Evolutionary conservation across 2,888 invertebrate species (phyloP), one percentile per base, ranked within the genome.

Genomic region (Malacosoma neustria): DNA sequence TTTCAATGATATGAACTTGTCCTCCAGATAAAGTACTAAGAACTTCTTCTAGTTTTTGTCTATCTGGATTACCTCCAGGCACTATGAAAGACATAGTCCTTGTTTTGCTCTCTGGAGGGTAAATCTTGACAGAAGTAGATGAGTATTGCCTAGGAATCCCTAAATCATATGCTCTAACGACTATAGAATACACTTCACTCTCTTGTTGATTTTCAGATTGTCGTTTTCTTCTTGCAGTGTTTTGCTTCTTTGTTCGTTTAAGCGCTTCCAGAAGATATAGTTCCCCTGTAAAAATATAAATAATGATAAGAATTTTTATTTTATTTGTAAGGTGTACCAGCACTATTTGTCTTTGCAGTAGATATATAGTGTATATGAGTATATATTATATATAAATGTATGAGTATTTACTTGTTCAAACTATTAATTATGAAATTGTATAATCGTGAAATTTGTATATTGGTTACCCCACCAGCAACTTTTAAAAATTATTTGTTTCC

Each of bases 1-100:
- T 90, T 39, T 92, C 91, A 54, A 92, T 88, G 38, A 95, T 92
- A 34, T 88, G 89, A 1, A 95, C 93, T 64, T 89, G 90, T 2
- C 93, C 93, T 1, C 95, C 95, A 1, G 95, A 94, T 32, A 94
- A 88, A 14, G 91, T 89, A 42, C 90, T 91, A 15, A 96, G 77
- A 30, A 93, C 91, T 57, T 92, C 90, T 63, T 93, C 93, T 11
- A 94, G 88, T 54, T 91, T 91, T 38, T 81, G 82, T 47, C 90
- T 90, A 70, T 95, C 92, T 5, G 92, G 92, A 65, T 92, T 90
- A 36, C 88, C 87, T 33, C 93, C 93, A 3, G 94, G 93, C 30
- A 96, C 91, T 41, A 96, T 91, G 68, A 96, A 96, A 11, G 92
- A 90, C 76, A 96, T 92, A 29, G 91, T 91, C 39, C 93, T 87